These are phyloP conservation scores for Taenaris catops DNA, from an alignment of 2,888 invertebrate genomes.

Conservation along the genomic window DNA sequence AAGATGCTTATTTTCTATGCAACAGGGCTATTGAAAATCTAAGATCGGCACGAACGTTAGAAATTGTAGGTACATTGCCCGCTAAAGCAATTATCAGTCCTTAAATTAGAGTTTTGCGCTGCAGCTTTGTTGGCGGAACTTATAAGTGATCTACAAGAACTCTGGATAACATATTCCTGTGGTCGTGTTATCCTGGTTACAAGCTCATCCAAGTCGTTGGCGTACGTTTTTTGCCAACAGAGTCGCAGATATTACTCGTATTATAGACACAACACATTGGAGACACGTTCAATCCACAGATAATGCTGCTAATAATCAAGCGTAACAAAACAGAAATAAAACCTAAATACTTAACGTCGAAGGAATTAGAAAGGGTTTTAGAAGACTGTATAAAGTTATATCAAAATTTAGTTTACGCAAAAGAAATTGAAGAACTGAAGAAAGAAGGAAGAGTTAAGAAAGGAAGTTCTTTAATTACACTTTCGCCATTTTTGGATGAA, in stretches of 20 bases:
- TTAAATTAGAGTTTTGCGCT: slow-evolving; percentile 26
- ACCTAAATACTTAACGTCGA: neutral
- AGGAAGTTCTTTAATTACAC: slow-evolving; percentile 6
- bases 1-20: slow-evolving; percentile 23
- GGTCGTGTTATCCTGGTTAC: slow-evolving; percentile 20
- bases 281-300: slow-evolving; percentile 17
- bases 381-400: slow-evolving; percentile 15
- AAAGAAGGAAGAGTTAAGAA: slow-evolving; percentile 1
- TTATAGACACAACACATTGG: slow-evolving; percentile 15
- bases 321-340: slow-evolving; percentile 5
- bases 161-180: slow-evolving; percentile 2
- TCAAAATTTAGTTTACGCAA: slow-evolving; percentile 13
- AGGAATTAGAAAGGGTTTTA: slow-evolving; percentile 6
- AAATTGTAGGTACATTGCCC: slow-evolving; percentile 20
- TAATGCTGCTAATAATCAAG: slow-evolving; percentile 22
- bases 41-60: slow-evolving; percentile 24
- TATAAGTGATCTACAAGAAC: slow-evolving; percentile 13
- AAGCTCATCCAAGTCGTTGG: slow-evolving; percentile 20
- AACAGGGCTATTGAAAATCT: slow-evolving; percentile 26
- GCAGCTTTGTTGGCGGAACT: slow-evolving; percentile 22
- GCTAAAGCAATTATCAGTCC: slow-evolving; percentile 26
- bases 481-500: slow-evolving; percentile 17
- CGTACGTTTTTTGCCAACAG: slow-evolving; percentile 20
- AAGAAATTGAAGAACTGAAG: slow-evolving; percentile 16
- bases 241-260: slow-evolving; percentile 13